These are phyloP conservation scores for Limnothrissa miodon DNA, from an alignment of 2,113 vertebrate genomes.

Conservation along the genomic window DNA sequence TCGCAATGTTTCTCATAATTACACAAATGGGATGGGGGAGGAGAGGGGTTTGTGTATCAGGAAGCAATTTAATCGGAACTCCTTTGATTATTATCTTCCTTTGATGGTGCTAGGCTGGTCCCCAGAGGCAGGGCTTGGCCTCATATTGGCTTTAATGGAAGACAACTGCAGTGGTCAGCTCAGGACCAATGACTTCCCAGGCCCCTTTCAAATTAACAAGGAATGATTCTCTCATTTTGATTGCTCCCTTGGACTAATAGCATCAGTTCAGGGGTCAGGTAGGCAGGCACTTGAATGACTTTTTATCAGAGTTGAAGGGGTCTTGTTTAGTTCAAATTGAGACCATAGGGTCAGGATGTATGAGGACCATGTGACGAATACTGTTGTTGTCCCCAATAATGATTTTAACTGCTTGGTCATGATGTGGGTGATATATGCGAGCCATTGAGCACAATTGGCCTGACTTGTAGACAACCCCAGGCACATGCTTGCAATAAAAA, in stretches of 20 bases:
- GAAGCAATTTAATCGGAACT: constrained; percentile 23
- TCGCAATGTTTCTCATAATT: neutral
- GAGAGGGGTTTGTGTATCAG: neutral
- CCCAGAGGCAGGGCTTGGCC: constrained; percentile 1
- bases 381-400: constrained; percentile 11
- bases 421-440: neutral
- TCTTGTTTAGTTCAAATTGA: neutral
- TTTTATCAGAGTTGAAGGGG: neutral
- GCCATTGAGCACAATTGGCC: constrained; percentile 11
- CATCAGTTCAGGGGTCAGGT: constrained; percentile 12
- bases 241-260: neutral
- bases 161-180: constrained; percentile 5
- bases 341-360: neutral
- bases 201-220: neutral
- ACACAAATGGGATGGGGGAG: neutral
- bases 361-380: neutral
- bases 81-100: constrained; percentile 27
- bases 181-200: neutral
- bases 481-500: constrained; percentile 13
- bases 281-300: neutral
- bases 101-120: constrained; percentile 25
- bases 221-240: constrained; percentile 3
- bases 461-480: constrained; percentile 10
- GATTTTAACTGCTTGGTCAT: constrained; percentile 15
- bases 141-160: constrained; percentile 21